A percentile compares a stretch with the other conserved stretches of the same genome.
These are phyloP conservation scores for Linnaemya tessellans DNA, from an alignment of 2,888 invertebrate species.

Conservation along the genomic window DNA sequence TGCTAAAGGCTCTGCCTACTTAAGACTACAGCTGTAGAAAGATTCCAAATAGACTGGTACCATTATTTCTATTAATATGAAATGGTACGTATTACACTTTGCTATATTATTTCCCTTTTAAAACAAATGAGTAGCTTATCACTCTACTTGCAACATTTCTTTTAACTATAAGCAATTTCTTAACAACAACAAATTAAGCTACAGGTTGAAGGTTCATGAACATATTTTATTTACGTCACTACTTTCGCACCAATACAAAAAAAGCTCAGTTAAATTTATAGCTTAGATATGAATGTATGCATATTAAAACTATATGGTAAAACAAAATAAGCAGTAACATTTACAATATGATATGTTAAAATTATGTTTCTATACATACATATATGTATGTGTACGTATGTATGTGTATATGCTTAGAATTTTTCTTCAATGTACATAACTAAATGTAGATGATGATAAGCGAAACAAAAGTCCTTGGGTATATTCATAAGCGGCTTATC, in stretches of 20 bases:
- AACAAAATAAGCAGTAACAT: constrained; percentile 4
- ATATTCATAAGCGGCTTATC: constrained; percentile 62
- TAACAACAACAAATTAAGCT: constrained; percentile 49
- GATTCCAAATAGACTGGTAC: no score
- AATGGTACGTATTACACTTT: neutral
- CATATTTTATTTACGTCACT: constrained; percentile 67
- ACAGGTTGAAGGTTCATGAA: constrained; percentile 70
- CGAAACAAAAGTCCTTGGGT: constrained; percentile 57
- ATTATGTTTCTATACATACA: neutral
- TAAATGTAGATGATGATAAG: constrained; percentile 34
- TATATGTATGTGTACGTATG: no score
- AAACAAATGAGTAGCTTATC: neutral
- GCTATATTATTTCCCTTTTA: neutral
- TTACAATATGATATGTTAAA: constrained; percentile 15
- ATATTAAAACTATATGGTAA: constrained; percentile 16
- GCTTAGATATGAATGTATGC: neutral
- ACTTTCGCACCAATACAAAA: constrained; percentile 16
- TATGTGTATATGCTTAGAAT: neutral
- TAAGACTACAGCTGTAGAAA: no score
- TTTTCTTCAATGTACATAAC: neutral
- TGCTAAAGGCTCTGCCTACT: no score
- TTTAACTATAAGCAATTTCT: neutral
- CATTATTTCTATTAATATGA: no score
- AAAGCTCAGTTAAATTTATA: constrained; percentile 8
- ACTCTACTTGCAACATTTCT: neutral